Base-by-base conservation (phyloP, 2,888 invertebrate species). In the Prosopocoilus inquinatus region DNA sequence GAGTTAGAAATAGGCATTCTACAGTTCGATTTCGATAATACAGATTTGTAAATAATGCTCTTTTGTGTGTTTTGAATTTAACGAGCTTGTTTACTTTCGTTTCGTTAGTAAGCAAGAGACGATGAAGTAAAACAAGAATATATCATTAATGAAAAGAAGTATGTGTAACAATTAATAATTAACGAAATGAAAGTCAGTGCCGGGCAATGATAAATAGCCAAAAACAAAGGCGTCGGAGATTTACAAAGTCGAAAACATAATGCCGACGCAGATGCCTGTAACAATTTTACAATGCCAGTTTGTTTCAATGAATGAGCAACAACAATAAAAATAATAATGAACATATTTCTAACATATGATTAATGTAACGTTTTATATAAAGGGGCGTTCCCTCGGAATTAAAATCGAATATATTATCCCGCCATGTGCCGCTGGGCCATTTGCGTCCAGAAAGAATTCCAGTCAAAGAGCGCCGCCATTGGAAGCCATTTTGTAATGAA, bases 361-460 rank as follows among this genome's bases (percentile, higher is more conserved):
- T 68, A 68, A 68, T 66, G 65, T 64, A 63, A 61, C 60, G 64
- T 62, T 63, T 62, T 64, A 63, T 63, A 59, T 60, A 60, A 62
- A 65, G 64, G 63, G 65, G 68, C 65, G 66, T 66, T 59, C 58
- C 65, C 60, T 64, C 54, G 50, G 64, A 66, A 67, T 67, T 67
- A 65, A 64, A 66, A 67, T 63, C 64, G 66, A 61, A 61, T 60
- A 61, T 55, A 60, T 61, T 60, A 61, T 55, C 36, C 56, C 47
- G 58, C 57, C 58, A 53, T 58, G 55, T 57, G 55, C 54, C 61
- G 59, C 62, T 54, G 60, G 62, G 62, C 60, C 52, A 60, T 59
- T 59, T 60, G 57, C 55, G 54, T 54, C 57, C 50, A 57, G 60
- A 62, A 62, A 61, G 65, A 64, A 66, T 67, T 63, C 57, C 57